Base-by-base conservation (phyloP, 2,888 invertebrate genomes). In the Diarsia dahlii region DNA sequence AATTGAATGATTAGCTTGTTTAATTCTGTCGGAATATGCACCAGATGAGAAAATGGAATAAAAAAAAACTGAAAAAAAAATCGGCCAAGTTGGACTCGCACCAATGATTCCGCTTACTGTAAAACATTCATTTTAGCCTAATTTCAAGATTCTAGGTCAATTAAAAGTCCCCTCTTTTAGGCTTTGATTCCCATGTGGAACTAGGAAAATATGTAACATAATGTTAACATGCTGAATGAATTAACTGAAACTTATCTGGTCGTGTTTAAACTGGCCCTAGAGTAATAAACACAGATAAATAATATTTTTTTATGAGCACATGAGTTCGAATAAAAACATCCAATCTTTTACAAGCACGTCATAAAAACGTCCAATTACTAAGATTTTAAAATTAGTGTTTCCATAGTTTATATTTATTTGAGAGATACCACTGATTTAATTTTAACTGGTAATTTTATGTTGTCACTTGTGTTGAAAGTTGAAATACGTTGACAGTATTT, bases 361-460 rank as follows among this genome's bases (percentile, higher is more conserved):
- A 63, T 50, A 64, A 72, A 63, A 54, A 23, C 39, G 6, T 79
- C 23, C 3, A 69, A 46, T 79, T 60, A 69, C 28, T 18, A 58
- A 45, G 18, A 1, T 15, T 10, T n/a, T 45, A 15, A 45, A 76
- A 9, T n/a, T 34, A 10, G 48, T 52, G 12, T 23, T 28, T 9
- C 2, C 46, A 34, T 9, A 23, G 10, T 50, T 54, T 54, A 8
- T 18, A 28, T 70, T 39, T 1, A 46, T 70, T 63, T 70, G 23
- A 62, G 5, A 60, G 3, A 48, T 20, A 48, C 18, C 20, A 23
- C 34, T 13, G 1, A 20, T 64, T 54, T 34, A 45, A 64, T 72
- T 56, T 69, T n/a, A 56, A 45, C n/a, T 15, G 13, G 34, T 46
- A 46, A 48, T 34, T 46, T 10, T 20, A 46, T 50, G 34, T 56